phyloP scores from a whole-genome alignment of 2,113 vertebrate species.

The Thamnaconus septentrionalis region DNA sequence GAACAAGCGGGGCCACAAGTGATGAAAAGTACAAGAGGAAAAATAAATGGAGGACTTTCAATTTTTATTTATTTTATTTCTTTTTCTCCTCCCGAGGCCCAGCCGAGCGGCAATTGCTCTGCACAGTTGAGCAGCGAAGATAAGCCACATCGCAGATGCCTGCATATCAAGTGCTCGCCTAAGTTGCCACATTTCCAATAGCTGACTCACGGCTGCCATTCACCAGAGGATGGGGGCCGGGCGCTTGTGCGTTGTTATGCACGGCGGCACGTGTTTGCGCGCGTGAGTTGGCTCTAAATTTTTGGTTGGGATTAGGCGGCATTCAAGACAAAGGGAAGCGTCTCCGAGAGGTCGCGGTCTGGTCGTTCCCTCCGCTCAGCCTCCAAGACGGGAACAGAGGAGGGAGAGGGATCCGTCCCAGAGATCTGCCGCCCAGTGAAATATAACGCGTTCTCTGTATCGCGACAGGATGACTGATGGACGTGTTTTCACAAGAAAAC shows the following conservation, averaged over 20 bases:
- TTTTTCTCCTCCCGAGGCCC: conserved; percentile 44
- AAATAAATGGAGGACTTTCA: conserved; percentile 6
- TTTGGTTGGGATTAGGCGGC: conserved; percentile 34
- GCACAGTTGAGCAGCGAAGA: conserved; percentile 73
- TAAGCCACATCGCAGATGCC: conserved; percentile 75
- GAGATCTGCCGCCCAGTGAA: conserved; percentile 33
- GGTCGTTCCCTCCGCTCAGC: conserved; percentile 46
- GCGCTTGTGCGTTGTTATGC: conserved; percentile 1
- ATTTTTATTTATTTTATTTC: too few species aligned
- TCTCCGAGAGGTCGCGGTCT: conserved; percentile 41
- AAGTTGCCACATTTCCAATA: conserved; percentile 63
- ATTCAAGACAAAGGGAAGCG: conserved; percentile 45
- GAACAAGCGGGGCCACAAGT: conserved; percentile 16
- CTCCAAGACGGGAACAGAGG: conserved; percentile 25
- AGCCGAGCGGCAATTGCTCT: conserved; percentile 73
- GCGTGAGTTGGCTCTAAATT: conserved; percentile 14
- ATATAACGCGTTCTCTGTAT: conserved; percentile 8
- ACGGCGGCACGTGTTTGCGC: background rate
- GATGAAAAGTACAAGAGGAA: conserved; percentile 24
- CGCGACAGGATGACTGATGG: background rate
- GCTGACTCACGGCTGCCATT: conserved; percentile 60
- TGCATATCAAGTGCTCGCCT: conserved; percentile 71
- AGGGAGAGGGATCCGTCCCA: conserved; percentile 13
- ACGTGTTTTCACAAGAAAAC: too few species aligned
- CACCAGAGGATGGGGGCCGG: background rate